Evolutionary conservation across 2,797 vertebrate genomes (phyloP).

Genomic region (Monodelphis domestica): DNA sequence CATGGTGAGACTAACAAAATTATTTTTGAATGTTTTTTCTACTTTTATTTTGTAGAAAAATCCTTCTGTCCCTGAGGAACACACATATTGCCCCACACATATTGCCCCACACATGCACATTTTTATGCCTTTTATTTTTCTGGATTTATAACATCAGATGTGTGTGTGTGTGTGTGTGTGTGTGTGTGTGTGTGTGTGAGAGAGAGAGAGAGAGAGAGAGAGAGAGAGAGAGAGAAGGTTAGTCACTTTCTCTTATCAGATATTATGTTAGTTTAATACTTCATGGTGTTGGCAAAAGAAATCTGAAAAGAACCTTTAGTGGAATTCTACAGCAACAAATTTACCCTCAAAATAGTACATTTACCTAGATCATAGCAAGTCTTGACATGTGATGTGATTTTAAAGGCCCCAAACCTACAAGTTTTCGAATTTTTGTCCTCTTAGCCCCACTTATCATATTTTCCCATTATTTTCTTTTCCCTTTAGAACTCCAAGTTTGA

Average conservation of each 20-base stretch:
- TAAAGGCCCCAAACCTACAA: neutral
- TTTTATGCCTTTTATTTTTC: slow-evolving; percentile 16
- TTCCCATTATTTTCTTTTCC: slow-evolving; percentile 29
- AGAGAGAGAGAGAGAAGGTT: too few relatives aligned
- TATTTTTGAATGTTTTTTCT: slow-evolving; percentile 38
- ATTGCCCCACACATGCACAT: neutral
- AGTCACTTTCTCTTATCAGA: slow-evolving; percentile 20
- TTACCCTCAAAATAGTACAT: neutral
- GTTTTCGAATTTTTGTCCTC: slow-evolving; percentile 23
- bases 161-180: too few relatives aligned
- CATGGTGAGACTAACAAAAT: slow-evolving; percentile 25
- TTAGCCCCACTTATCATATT: neutral
- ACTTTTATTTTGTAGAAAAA: slow-evolving; percentile 35
- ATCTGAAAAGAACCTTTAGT: neutral
- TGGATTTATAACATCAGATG: neutral
- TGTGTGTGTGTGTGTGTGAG: too few relatives aligned
- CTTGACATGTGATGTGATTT: slow-evolving; percentile 49
- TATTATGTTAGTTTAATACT: slow-evolving; percentile 26
- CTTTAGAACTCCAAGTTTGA: neutral
- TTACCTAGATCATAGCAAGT: neutral
- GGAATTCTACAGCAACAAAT: slow-evolving; percentile 7
- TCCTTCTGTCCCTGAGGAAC: slow-evolving; percentile 26
- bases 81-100: neutral
- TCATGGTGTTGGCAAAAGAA: slow-evolving; percentile 30
- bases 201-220: too few relatives aligned